A percentile compares a stretch with the other conserved stretches of the same genome.
Conservation (phyloP, 2,888 invertebrate species). For the Caenorhabditis sp. region DNA sequence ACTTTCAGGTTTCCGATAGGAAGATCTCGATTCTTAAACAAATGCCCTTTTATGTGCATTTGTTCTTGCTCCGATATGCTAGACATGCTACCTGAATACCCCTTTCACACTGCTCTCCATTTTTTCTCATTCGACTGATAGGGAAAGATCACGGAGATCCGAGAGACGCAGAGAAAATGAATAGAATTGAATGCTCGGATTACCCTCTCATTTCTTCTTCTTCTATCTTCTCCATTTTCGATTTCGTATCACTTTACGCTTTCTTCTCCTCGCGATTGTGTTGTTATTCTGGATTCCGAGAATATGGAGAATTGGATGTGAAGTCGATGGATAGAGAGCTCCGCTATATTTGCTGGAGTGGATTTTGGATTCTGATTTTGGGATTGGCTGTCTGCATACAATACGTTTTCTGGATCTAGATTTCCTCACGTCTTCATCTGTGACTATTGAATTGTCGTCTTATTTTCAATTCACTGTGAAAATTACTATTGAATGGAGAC, state of each 20-base stretch:
- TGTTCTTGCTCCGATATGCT: background rate
- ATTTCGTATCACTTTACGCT: slow-evolving; percentile 48
- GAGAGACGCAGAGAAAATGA: slow-evolving; percentile 42
- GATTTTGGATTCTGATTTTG: background rate
- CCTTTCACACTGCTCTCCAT: slow-evolving; percentile 10
- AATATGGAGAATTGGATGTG: slow-evolving; percentile 28
- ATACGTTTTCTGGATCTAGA: background rate
- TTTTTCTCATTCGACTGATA: background rate
- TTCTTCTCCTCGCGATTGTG: slow-evolving; percentile 3
- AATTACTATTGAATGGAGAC: too few species aligned
- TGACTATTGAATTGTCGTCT: too few species aligned
- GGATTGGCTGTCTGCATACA: slow-evolving; percentile 12
- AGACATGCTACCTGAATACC: background rate
- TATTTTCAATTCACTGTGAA: too few species aligned
- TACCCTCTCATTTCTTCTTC: slow-evolving; percentile 38
- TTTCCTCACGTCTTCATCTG: background rate
- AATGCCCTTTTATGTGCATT: background rate
- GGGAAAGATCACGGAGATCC: background rate
- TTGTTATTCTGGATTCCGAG: slow-evolving; percentile 35
- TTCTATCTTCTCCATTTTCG: slow-evolving; percentile 17
- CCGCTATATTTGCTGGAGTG: too few species aligned
- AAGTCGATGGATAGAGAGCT: slow-evolving; percentile 9
- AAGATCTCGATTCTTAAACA: background rate
- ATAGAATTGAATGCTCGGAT: slow-evolving; percentile 62
- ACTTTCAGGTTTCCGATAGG: too few species aligned